Evolutionary conservation across 2,797 vertebrate species (phyloP), one percentile per base, ranked within the genome.

Genomic region (Poliocrania exsul): DNA sequence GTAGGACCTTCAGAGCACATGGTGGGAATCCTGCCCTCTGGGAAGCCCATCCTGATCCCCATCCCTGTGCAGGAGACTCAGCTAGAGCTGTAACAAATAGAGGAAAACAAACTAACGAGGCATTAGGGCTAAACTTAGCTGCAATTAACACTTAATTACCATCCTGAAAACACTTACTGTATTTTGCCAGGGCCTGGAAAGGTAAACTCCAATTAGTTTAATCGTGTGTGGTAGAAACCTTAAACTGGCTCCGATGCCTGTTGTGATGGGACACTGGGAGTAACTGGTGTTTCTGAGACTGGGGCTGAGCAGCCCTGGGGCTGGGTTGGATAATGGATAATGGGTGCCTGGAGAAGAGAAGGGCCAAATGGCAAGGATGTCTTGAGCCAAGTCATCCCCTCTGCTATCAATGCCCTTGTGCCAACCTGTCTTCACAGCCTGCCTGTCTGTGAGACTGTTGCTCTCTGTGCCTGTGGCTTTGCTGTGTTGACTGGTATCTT

Each of bases 61-160:
- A 60, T 21, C 61, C 46, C 74, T 33, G 46, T 26, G 54, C 62
- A 89, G 42, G 21, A 94, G 79, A 14, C 69, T 93, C 78, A 90
- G 82, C 82, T 71, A 28, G 26, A 94, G 82, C 75, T 92, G 80
- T 60, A 94, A 95, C 77, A 91, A 93, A 87, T 77, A 92, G 87
- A 92, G 94, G 79, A 96, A 97, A 96, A 97, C 92, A 96, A 97
- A 92, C 95, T 96, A 96, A 95, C 95, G 95, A 93, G 83, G 84
- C 92, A 97, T 97, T 96, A 95, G 93, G 93, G 90, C 94, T 97
- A 95, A 97, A 96, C 93, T 92, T 94, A 96, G 95, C 74, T 92
- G 91, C 94, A 96, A 96, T 96, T 96, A 96, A 96, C 92, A 91
- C 92, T 94, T 93, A 95, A 96, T 97, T 95, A 40, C 88, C 53